A percentile compares a stretch with the other conserved stretches of the same genome.
Conservation (phyloP, 2,113 vertebrate species). For the Alaudala cheleensis region DNA sequence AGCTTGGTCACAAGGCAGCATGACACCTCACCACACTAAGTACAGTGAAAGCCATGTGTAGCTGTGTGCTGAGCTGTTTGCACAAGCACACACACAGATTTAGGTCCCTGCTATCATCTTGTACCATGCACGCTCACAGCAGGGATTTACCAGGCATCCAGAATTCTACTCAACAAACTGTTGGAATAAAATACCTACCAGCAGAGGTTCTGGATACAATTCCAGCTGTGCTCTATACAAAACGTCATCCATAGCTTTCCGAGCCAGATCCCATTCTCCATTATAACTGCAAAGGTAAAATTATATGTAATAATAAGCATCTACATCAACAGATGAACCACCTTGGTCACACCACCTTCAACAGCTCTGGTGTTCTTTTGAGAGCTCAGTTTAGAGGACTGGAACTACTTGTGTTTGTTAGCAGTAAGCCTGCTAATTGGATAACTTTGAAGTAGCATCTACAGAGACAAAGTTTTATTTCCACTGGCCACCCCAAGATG, state of each 20-base stretch:
- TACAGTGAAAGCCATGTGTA: background rate
- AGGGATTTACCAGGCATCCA: background rate
- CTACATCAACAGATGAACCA: background rate
- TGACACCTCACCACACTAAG: background rate
- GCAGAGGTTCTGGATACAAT: constrained; percentile 91
- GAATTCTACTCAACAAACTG: background rate
- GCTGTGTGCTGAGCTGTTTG: background rate
- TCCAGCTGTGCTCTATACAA: constrained; percentile 95
- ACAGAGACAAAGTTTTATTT: background rate
- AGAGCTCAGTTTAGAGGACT: background rate
- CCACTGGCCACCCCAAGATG: background rate
- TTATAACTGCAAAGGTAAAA: constrained; percentile 84
- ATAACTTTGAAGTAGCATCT: background rate
- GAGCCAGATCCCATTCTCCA: constrained; percentile 92
- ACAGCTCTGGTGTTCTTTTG: background rate
- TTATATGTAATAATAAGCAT: background rate
- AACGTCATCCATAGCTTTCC: constrained; percentile 94
- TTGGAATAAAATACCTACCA: constrained; percentile 80
- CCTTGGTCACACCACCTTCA: background rate
- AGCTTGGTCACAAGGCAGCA: background rate
- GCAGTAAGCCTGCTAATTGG: background rate
- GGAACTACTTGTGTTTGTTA: background rate
- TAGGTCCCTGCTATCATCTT: background rate
- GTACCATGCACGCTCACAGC: accelerated
- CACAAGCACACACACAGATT: background rate